Evolutionary conservation across 2,113 vertebrate genomes (phyloP).

Genomic region (Anolis sagrei): DNA sequence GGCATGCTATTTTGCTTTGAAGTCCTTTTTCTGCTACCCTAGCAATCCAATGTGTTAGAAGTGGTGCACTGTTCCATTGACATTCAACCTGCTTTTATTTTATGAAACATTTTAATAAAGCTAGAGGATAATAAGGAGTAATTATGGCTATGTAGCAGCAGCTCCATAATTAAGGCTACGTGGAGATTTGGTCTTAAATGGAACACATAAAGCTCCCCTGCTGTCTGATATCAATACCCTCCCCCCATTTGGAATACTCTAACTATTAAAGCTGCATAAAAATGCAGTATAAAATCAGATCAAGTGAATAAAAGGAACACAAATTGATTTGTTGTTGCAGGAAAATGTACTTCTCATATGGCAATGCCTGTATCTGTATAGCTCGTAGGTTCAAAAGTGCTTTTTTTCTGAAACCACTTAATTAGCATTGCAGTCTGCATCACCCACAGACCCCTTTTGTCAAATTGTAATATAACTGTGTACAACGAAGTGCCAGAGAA

Average conservation of each 20-base stretch:
- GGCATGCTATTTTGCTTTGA: neutral
- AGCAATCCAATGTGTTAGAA: slow-evolving; percentile 45
- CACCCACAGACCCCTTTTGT: slow-evolving; percentile 58
- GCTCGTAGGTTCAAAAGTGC: slow-evolving; percentile 38
- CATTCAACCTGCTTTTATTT: slow-evolving; percentile 60
- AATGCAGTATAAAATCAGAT: slow-evolving; percentile 58
- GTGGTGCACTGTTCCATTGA: slow-evolving; percentile 37
- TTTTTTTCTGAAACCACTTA: slow-evolving; percentile 46
- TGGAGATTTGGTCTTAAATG: slow-evolving; percentile 71
- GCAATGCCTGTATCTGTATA: slow-evolving; percentile 52
- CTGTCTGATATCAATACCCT: slow-evolving; percentile 63
- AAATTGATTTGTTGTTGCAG: slow-evolving; percentile 43
- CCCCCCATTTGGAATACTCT: slow-evolving; percentile 62
- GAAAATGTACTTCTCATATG: slow-evolving; percentile 52
- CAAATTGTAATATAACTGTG: slow-evolving; percentile 28
- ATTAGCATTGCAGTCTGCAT: slow-evolving; percentile 59
- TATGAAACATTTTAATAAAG: slow-evolving; percentile 64
- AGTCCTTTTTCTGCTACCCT: neutral
- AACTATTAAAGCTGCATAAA: slow-evolving; percentile 72
- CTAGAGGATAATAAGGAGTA: slow-evolving; percentile 70
- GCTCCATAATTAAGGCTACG: slow-evolving; percentile 71
- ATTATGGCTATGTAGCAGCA: slow-evolving; percentile 70
- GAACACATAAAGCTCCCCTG: slow-evolving; percentile 69
- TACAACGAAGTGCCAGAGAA: slow-evolving; percentile 52
- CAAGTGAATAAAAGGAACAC: slow-evolving; percentile 65